Conservation (phyloP, 2,797 vertebrate genomes). For the Neosalanx taihuensis region DNA sequence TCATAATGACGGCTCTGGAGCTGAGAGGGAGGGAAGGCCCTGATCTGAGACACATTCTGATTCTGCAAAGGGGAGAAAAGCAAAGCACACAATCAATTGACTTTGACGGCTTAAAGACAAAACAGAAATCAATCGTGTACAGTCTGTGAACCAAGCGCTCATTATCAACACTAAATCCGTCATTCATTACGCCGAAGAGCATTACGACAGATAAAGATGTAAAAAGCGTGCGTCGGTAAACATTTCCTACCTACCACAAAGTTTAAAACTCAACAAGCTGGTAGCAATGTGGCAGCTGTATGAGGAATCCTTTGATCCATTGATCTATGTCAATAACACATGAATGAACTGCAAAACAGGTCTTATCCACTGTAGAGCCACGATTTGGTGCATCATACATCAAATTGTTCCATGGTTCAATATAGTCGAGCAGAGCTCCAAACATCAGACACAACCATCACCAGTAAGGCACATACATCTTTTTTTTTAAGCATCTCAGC, state of each 20-base stretch:
- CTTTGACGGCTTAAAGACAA: background rate
- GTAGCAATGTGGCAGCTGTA: too few relatives aligned
- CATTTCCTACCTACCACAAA: too few relatives aligned
- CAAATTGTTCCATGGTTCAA: background rate
- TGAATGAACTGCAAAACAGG: too few relatives aligned
- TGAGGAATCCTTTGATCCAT: too few relatives aligned
- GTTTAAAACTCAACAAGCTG: too few relatives aligned
- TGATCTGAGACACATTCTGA: background rate
- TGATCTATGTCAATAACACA: too few relatives aligned
- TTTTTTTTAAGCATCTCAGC: background rate
- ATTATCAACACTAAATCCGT: too few relatives aligned
- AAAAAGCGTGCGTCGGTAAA: background rate
- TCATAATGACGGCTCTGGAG: conserved; percentile 28
- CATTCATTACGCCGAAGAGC: background rate
- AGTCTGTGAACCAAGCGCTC: too few relatives aligned
- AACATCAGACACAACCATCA: background rate
- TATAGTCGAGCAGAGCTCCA: background rate
- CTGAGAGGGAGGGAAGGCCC: background rate
- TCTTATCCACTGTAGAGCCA: too few relatives aligned
- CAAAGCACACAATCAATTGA: background rate
- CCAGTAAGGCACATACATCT: background rate
- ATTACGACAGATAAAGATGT: background rate
- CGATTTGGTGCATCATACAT: too few relatives aligned
- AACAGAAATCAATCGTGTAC: background rate
- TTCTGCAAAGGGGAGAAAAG: background rate